Conservation (phyloP, 2,888 invertebrate species). For the Griposia aprilina region DNA sequence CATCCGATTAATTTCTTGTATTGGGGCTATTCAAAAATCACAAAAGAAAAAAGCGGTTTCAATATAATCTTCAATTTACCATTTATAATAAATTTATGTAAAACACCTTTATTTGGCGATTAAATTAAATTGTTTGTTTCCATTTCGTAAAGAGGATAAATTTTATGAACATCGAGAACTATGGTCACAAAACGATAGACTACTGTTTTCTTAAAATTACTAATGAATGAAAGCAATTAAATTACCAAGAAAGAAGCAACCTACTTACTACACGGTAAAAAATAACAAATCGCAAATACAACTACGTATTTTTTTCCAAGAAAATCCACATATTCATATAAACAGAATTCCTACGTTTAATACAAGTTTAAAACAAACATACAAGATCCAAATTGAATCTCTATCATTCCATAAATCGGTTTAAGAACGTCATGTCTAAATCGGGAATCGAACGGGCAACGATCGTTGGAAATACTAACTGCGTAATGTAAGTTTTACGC, state of each 20-base stretch:
- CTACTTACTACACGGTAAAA: constrained; percentile 3
- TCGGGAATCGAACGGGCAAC: constrained; percentile 65
- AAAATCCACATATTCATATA: constrained; percentile 13
- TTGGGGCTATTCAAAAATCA: neutral
- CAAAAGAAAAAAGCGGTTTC: neutral
- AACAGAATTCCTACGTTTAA: constrained; percentile 34
- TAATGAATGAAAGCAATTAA: constrained; percentile 5
- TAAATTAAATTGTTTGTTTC: neutral
- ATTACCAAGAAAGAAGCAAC: neutral
- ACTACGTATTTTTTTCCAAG: neutral
- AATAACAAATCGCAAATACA: constrained; percentile 17
- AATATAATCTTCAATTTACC: neutral
- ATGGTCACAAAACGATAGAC: no score
- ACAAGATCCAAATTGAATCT: constrained; percentile 49
- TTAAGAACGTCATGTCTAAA: constrained; percentile 61
- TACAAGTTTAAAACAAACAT: constrained; percentile 31
- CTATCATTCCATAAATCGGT: constrained; percentile 58
- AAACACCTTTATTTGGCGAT: constrained; percentile 2
- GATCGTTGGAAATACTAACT: constrained; percentile 42
- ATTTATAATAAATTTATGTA: neutral
- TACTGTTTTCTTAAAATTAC: no score
- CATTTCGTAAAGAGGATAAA: neutral
- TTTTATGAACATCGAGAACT: neutral
- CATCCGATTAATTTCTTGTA: neutral
- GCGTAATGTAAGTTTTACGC: constrained; percentile 43